phyloP scores from a whole-genome alignment of 2,797 vertebrate genomes.

The Semaprochilodus insignis region DNA sequence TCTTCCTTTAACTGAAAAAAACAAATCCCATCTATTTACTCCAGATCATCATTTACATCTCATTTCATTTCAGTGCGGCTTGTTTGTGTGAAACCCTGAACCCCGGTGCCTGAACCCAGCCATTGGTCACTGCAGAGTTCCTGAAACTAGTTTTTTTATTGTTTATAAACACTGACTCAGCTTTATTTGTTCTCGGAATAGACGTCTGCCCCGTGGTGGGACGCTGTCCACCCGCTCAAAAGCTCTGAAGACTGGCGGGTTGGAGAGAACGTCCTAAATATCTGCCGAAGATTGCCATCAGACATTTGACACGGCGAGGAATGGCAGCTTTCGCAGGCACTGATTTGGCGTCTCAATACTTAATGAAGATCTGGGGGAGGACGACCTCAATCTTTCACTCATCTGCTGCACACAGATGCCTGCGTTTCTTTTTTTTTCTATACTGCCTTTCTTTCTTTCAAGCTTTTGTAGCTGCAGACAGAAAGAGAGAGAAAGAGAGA shows the following conservation, averaged over 20 bases:
- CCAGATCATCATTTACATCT: not conserved
- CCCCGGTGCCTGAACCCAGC: not conserved
- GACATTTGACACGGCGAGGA: slow-evolving; percentile 59
- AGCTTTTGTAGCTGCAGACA: slow-evolving; percentile 37
- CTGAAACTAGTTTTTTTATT: not conserved
- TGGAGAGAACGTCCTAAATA: not conserved
- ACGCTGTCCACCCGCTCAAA: not conserved
- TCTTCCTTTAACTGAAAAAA: not conserved
- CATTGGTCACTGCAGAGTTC: not conserved
- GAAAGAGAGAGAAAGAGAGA: not conserved
- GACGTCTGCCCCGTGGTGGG: not conserved
- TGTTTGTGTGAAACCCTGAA: not conserved
- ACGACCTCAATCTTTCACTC: slow-evolving; percentile 77
- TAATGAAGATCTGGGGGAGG: slow-evolving; percentile 66
- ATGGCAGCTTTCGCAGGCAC: slow-evolving; percentile 58
- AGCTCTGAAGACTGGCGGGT: not conserved
- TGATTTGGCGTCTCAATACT: slow-evolving; percentile 60
- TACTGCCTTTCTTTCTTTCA: slow-evolving; percentile 46
- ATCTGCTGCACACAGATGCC: slow-evolving; percentile 51
- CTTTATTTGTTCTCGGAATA: not conserved
- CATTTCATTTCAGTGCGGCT: not conserved
- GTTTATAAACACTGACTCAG: not conserved
- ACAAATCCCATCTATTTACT: too few relatives aligned
- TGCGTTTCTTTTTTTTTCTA: slow-evolving; percentile 42
- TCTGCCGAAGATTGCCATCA: slow-evolving; percentile 58